These are phyloP conservation scores for Trichonephila clavata DNA, from an alignment of 1,140 invertebrate species.

Conservation along the genomic window DNA sequence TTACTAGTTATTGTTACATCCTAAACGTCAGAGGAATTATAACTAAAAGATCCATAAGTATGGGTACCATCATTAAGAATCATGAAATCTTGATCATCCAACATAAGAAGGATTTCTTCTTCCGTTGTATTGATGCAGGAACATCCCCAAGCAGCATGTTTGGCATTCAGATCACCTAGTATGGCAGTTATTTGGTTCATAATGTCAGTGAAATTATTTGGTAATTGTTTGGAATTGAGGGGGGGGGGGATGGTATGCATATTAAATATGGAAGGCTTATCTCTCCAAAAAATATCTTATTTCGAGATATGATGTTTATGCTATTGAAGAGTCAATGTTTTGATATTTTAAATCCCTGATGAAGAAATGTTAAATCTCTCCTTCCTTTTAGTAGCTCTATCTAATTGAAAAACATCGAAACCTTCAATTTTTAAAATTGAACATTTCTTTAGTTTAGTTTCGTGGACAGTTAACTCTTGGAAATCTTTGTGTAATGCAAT, in stretches of 20 bases:
- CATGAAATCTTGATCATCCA: neutral
- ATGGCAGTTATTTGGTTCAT: neutral
- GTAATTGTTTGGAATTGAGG: neutral
- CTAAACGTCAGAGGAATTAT: neutral
- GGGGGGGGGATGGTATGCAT: neutral
- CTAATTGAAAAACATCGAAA: too few species aligned
- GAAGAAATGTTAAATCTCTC: neutral
- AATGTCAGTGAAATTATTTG: neutral
- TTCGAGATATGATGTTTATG: neutral
- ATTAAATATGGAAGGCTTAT: neutral
- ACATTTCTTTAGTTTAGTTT: neutral
- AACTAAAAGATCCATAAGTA: neutral
- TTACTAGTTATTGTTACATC: neutral
- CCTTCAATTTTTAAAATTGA: too few species aligned
- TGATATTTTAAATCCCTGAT: neutral
- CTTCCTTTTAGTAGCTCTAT: neutral
- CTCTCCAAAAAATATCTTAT: neutral
- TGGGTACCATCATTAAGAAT: neutral
- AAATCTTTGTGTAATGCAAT: neutral
- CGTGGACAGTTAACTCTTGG: neutral
- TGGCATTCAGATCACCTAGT: neutral
- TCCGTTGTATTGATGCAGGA: neutral
- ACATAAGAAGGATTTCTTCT: neutral
- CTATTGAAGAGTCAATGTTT: neutral
- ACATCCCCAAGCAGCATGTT: neutral